A percentile compares a stretch with the other conserved stretches of the same genome.
Evolutionary conservation across 1,140 invertebrate species (phyloP).

Genomic region (Brachionus koreanus): DNA sequence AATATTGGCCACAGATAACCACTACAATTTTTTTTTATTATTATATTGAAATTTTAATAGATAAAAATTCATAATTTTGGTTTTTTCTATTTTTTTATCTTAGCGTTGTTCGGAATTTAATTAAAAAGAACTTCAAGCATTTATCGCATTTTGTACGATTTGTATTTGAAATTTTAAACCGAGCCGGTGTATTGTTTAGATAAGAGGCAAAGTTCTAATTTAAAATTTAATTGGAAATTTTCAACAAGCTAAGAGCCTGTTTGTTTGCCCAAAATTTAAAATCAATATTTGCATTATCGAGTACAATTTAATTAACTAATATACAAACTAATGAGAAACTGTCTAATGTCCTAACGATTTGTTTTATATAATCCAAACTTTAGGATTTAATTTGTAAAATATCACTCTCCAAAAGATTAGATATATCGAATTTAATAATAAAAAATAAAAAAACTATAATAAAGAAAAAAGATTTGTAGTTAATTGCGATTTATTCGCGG

Average conservation of each 20-base stretch:
- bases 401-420: slow-evolving; percentile 23
- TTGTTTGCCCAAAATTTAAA: not conserved
- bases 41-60: not conserved
- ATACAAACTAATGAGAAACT: not conserved
- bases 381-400: slow-evolving; percentile 19
- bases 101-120: slow-evolving; percentile 7
- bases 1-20: slow-evolving; percentile 9
- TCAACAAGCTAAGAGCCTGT: not conserved
- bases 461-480: slow-evolving; percentile 10
- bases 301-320: not conserved
- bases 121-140: slow-evolving; percentile 28
- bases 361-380: slow-evolving; percentile 37
- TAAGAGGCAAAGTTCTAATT: slow-evolving; percentile 2
- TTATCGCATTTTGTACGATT: slow-evolving; percentile 26
- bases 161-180: slow-evolving; percentile 9
- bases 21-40: not conserved
- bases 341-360: not conserved
- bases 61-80: slow-evolving; percentile 34
- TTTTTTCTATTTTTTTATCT: slow-evolving; percentile 15
- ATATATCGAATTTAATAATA: slow-evolving; percentile 31
- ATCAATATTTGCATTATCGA: not conserved
- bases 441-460: not conserved
- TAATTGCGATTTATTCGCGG: slow-evolving; percentile 10
- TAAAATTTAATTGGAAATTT: slow-evolving; percentile 11
- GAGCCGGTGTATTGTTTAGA: not conserved